These are phyloP conservation scores for Orthonychiurus folsomi DNA, from an alignment of 2,888 invertebrate genomes.

Conservation along the genomic window DNA sequence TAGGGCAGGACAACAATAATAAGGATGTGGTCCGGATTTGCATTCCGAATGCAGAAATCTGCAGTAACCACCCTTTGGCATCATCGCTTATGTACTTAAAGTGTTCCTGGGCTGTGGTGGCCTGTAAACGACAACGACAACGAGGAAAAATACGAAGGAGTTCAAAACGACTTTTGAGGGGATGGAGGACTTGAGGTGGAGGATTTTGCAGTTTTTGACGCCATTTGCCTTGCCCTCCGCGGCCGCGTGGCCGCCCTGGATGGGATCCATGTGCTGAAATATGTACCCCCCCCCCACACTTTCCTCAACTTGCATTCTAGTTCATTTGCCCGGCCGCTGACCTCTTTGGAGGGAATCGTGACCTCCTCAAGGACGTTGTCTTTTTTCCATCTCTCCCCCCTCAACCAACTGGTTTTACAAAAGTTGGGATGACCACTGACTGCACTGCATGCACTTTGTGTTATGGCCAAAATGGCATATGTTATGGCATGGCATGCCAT, in stretches of 20 bases:
- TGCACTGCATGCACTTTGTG: neutral
- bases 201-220: neutral
- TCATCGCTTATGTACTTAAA: too few relatives aligned
- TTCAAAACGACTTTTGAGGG: neutral
- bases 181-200: too few relatives aligned
- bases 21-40: neutral
- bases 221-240: neutral
- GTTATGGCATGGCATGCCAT: neutral
- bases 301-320: slow-evolving; percentile 2
- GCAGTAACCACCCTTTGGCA: neutral
- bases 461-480: neutral
- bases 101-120: too few relatives aligned
- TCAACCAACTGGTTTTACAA: neutral
- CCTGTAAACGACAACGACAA: neutral
- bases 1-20: neutral
- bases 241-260: too few relatives aligned
- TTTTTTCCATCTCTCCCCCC: neutral
- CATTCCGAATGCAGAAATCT: neutral
- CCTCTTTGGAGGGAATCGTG: slow-evolving; percentile 31
- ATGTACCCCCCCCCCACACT: neutral
- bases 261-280: neutral
- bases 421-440: neutral
- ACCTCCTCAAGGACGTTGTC: slow-evolving; percentile 41
- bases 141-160: neutral
- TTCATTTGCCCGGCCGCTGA: slow-evolving; percentile 37